Conservation (phyloP, 2,797 vertebrate species). For the Hyperoplus lanceolatus region DNA sequence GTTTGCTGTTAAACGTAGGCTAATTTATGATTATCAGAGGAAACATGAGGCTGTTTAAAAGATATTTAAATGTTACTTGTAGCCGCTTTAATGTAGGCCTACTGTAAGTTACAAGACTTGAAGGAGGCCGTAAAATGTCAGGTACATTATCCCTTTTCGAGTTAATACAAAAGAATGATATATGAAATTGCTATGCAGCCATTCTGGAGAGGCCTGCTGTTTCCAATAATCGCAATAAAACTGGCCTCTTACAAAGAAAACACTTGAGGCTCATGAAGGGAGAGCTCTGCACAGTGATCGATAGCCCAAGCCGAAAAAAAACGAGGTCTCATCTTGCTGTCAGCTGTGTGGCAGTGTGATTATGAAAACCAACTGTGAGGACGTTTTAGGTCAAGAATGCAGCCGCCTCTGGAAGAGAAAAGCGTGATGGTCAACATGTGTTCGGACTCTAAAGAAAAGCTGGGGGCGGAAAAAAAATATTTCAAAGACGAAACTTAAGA, state of each 20-base stretch:
- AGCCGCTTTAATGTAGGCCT: no score
- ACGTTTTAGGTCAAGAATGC: constrained; percentile 83
- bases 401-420: constrained; percentile 65
- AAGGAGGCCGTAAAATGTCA: not conserved
- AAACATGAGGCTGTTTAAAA: no score
- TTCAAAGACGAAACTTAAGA: constrained; percentile 68
- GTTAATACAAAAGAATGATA: constrained; percentile 1
- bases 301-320: constrained; percentile 46
- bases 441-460: constrained; percentile 61
- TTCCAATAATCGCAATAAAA: not conserved
- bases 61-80: no score
- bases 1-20: no score
- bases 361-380: constrained; percentile 84
- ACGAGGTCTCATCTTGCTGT: constrained; percentile 67
- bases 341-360: constrained; percentile 74
- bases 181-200: not conserved
- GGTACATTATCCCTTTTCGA: not conserved
- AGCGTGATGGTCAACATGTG: constrained; percentile 83
- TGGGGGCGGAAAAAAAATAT: constrained; percentile 25
- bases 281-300: constrained; percentile 32
- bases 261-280: not conserved
- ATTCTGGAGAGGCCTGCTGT: constrained; percentile 5
- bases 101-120: not conserved
- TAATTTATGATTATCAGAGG: no score
- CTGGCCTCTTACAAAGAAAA: constrained; percentile 14